Conservation (phyloP, 2,888 invertebrate genomes). For the Cantharis lateralis region DNA sequence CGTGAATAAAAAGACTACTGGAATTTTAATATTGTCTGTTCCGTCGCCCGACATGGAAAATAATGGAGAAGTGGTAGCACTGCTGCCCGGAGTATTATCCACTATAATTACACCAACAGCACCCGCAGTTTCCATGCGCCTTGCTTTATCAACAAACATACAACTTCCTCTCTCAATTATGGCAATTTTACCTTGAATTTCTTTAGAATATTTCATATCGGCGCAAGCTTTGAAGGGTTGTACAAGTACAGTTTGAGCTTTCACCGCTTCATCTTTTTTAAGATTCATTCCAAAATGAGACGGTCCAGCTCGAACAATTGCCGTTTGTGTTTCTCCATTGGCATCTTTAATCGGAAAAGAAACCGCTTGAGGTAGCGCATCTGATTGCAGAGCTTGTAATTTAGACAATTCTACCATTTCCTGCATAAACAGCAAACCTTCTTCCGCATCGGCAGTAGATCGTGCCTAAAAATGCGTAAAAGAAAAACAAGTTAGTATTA, state of each 20-base stretch:
- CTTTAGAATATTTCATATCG: constrained; percentile 62
- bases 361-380: constrained; percentile 61
- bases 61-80: constrained; percentile 75
- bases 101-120: constrained; percentile 84
- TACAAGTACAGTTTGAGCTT: constrained; percentile 68
- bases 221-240: constrained; percentile 73
- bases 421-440: constrained; percentile 94
- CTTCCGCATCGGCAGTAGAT: constrained; percentile 83
- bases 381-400: constrained; percentile 64
- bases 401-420: constrained; percentile 94
- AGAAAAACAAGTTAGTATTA: constrained; percentile 4
- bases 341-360: constrained; percentile 53
- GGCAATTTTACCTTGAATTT: constrained; percentile 74
- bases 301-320: constrained; percentile 76
- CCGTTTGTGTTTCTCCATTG: constrained; percentile 40
- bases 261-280: constrained; percentile 65
- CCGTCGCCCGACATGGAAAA: constrained; percentile 98
- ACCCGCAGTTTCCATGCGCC: constrained; percentile 79
- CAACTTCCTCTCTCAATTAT: constrained; percentile 91
- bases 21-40: constrained; percentile 81
- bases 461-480: constrained; percentile 68
- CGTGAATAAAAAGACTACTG: constrained; percentile 87
- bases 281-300: constrained; percentile 88
- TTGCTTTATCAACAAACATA: constrained; percentile 94
- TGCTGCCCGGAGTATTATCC: constrained; percentile 79